Conservation (phyloP, 2,113 vertebrate species). For the Anguilla rostrata region DNA sequence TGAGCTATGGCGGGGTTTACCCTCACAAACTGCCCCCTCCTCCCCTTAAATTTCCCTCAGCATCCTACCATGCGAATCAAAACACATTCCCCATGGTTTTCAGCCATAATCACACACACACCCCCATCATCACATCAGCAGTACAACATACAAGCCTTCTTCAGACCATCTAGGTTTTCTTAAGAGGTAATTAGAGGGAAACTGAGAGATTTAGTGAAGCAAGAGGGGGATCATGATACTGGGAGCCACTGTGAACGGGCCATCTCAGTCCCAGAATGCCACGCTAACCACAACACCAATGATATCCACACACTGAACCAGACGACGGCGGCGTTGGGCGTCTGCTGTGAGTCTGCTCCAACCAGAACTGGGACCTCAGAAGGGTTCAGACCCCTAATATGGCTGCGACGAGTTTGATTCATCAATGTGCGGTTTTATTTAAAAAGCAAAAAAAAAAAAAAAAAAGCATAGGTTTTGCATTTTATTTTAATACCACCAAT, state of each 20-base stretch:
- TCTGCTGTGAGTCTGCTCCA: slow-evolving; percentile 15
- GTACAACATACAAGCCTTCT: slow-evolving; percentile 17
- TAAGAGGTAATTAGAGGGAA: not conserved
- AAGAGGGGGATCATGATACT: slow-evolving; percentile 8
- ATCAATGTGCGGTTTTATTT: not conserved
- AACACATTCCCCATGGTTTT: not conserved
- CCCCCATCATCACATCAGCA: slow-evolving; percentile 12
- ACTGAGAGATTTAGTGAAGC: slow-evolving; percentile 11
- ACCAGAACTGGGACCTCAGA: not conserved
- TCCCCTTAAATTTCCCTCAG: slow-evolving; percentile 1
- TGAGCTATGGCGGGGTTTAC: not conserved
- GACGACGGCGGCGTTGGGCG: not conserved
- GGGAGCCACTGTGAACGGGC: not conserved
- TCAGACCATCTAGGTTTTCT: not conserved
- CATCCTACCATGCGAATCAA: not conserved
- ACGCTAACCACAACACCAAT: slow-evolving; percentile 12
- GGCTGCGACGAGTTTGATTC: not conserved
- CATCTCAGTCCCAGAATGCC: slow-evolving; percentile 25
- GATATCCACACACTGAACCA: not conserved
- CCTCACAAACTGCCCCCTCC: not conserved
- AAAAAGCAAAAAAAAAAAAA: not conserved
- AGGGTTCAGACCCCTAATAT: not conserved
- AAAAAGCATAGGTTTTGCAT: not conserved
- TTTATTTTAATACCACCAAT: not conserved
- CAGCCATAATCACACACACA: slow-evolving; percentile 16